Base-by-base conservation (phyloP, 2,113 vertebrate genomes). In the Syrrhaptes paradoxus region DNA sequence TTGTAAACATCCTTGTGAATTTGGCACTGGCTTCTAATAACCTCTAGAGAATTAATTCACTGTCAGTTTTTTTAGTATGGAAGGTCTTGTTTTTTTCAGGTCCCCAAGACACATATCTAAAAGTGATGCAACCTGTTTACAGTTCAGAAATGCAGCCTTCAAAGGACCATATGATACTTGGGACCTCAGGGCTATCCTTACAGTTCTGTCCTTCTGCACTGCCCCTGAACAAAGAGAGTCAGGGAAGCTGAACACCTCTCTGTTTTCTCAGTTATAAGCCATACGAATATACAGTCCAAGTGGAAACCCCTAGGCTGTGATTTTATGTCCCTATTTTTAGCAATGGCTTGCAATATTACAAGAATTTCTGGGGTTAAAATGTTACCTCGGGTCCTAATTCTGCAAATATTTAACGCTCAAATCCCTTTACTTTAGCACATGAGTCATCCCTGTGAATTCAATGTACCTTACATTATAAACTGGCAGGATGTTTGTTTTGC, bases 401-500 rank as follows among this genome's bases (percentile, higher is more conserved):
- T 93, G 32, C 54, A 89, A 88, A 58, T 78, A 77, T 73, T 88
- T 78, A 81, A 57, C 45, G 32, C 45, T 63, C 21, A 81, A 14
- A 90, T 86, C 63, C 34, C 59, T 84, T 88, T 31, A 29, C 71
- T 94, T 61, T 17, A 88, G 38, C 59, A 29, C 54, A 19, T 78
- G 43, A 93, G 57, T 85, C 73, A 74, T 77, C 70, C 31, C 54
- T 61, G 70, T 90, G 84, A 87, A 84, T 85, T 94, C 72, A 78
- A 8, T 70, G 34, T 70, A 88, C 77, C 70, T 85, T 83, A 57
- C 67, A 26, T 91, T 88, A 66, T 22, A 82, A 65, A 86, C 55
- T 79, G 83, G 65, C 74, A 91, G 46, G 85, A 59, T 94, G 63
- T 87, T 88, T 95, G 57, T 63, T 92, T 87, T 94, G 77, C 65